Percentiles rank a stretch among this genome's conserved stretches.
These are phyloP conservation scores for Malacoctenus gilli DNA, from an alignment of 2,797 vertebrate genomes.

Conservation along the genomic window DNA sequence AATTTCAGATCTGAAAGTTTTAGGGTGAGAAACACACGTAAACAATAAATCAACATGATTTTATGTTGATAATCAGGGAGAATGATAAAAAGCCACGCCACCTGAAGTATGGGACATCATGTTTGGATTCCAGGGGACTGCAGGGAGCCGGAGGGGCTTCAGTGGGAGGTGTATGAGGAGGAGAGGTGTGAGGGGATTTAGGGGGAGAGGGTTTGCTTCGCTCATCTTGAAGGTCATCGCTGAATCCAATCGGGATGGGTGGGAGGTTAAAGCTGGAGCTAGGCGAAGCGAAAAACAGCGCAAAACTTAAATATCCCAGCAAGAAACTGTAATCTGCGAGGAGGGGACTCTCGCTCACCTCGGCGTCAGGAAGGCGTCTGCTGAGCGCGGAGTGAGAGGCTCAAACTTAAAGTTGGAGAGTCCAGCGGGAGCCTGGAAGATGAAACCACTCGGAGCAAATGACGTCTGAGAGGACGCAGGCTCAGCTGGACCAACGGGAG, in stretches of 20 bases:
- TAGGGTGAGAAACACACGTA: background rate
- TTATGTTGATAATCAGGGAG: too few species aligned
- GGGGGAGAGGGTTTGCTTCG: constrained; percentile 1
- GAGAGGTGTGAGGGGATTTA: constrained; percentile 42
- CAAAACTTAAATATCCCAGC: background rate
- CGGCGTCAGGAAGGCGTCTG: constrained; percentile 83
- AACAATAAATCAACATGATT: background rate
- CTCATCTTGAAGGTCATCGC: constrained; percentile 19
- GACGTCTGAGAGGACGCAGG: constrained; percentile 69
- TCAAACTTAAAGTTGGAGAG: constrained; percentile 81
- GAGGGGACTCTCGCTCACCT: too few species aligned
- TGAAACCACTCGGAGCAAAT: constrained; percentile 90
- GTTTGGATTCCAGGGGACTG: constrained; percentile 63
- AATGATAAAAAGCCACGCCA: too few species aligned
- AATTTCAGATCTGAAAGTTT: constrained; percentile 80
- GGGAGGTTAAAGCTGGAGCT: constrained; percentile 48
- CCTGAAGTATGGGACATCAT: constrained; percentile 82
- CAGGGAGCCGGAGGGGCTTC: too few species aligned
- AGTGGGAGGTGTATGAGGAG: background rate
- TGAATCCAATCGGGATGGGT: constrained; percentile 9
- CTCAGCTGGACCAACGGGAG: constrained; percentile 2
- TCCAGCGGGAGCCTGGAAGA: constrained; percentile 87
- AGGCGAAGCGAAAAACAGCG: constrained; percentile 8
- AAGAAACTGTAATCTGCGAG: too few species aligned
- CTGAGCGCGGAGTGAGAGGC: constrained; percentile 86